Base-by-base conservation (phyloP, 2,888 invertebrate genomes). In the Hyalella azteca region DNA sequence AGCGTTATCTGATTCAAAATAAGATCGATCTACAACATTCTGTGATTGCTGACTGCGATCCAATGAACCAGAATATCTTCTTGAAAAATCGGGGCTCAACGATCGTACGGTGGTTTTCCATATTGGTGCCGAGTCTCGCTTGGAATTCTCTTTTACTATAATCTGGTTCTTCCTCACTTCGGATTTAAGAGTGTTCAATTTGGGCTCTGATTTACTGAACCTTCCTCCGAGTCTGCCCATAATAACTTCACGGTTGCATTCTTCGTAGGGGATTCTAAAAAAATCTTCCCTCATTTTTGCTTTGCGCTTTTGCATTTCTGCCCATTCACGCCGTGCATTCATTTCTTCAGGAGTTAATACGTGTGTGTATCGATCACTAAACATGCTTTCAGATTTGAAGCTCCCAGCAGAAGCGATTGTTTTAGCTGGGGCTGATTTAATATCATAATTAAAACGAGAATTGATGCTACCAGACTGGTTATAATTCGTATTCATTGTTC, bases 241-340 rank as follows among this genome's bases (percentile, higher is more conserved):
- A 1, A 81, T 77, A 26, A 79, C 80, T 73, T 83, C 83, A 48
- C 73, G 81, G 77, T 83, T 83, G 26, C 83, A 83, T 73, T 83
- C 83, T 59, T 83, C 83, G 41, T 83, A 83, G 26, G 83, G 83
- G 11, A 83, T 79, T 59, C 76, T 78, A 78, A 81, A 83, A 48
- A 81, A 83, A 36, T 83, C 83, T 26, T 83, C 83, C 39, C 79
- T 36, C 76, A 83, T 32, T 22, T 60, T 79, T 15, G 81, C 79
- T 66, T 83, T 81, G 59, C 49, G 79, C 66, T 54, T 79, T 59
- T 81, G 81, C 45, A 79, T 78, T 26, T 77, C 79, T 19, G 81
- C 78, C 83, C 83, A 83, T 29, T 79, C 79, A 11, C 79, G 48
- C 9, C 82, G 54, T n/a, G 77, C 77, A 26, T 59, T 81, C 48